phyloP scores from a whole-genome alignment of 2,797 vertebrate genomes.

The Euphonia xanthogaster region DNA sequence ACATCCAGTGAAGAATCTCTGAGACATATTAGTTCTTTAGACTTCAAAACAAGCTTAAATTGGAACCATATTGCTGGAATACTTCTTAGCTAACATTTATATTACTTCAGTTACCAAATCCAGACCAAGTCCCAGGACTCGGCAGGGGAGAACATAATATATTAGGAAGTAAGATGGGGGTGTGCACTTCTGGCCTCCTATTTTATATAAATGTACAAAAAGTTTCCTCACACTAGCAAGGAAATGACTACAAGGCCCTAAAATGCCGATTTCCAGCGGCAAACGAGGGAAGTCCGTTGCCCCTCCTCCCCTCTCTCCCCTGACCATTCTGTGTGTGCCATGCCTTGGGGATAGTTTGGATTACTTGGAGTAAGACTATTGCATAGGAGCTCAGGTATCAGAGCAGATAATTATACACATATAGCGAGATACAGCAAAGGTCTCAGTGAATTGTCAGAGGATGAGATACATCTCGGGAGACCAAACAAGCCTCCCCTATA shows the following conservation, averaged over 20 bases:
- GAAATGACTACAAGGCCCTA: slow-evolving; percentile 74
- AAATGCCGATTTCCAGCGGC: slow-evolving; percentile 63
- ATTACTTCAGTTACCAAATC: slow-evolving; percentile 82
- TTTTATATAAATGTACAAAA: slow-evolving; percentile 75
- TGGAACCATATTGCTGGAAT: slow-evolving; percentile 81
- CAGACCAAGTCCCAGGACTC: slow-evolving; percentile 77
- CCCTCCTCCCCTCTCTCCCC: background rate
- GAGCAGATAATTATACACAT: slow-evolving; percentile 72
- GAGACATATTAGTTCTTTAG: slow-evolving; percentile 79
- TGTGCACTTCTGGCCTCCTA: slow-evolving; percentile 71
- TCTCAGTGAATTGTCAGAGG: slow-evolving; percentile 67
- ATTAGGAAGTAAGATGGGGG: slow-evolving; percentile 77
- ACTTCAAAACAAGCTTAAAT: slow-evolving; percentile 82
- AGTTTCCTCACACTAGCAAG: slow-evolving; percentile 62
- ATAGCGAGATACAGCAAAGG: slow-evolving; percentile 61
- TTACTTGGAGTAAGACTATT: slow-evolving; percentile 27
- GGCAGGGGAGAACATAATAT: slow-evolving; percentile 80
- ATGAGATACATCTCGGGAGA: slow-evolving; percentile 70
- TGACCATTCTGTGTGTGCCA: slow-evolving; percentile 20
- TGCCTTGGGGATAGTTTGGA: slow-evolving; percentile 65
- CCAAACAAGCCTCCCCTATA: slow-evolving; percentile 35
- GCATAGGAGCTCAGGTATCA: slow-evolving; percentile 68
- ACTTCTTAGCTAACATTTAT: slow-evolving; percentile 81
- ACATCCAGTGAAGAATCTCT: slow-evolving; percentile 72
- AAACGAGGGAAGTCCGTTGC: background rate